phyloP scores from a whole-genome alignment of 2,113 vertebrate species.

The Podocnemis expansa region DNA sequence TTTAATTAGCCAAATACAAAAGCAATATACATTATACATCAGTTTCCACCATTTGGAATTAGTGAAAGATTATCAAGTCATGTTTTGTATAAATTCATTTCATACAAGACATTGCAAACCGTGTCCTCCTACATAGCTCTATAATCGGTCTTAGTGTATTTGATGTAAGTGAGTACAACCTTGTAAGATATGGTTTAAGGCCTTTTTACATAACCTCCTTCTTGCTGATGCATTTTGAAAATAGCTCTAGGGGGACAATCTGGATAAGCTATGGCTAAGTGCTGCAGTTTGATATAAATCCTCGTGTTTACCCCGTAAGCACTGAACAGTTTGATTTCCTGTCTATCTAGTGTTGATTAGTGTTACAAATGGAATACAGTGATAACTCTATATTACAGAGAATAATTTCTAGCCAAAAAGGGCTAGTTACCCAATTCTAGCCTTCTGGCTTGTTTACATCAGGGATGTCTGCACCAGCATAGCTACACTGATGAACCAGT shows the following conservation, averaged over 20 bases:
- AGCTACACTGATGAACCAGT: neutral
- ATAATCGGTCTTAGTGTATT: conserved; percentile 23
- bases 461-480: neutral
- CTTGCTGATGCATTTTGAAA: conserved; percentile 72
- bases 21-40: neutral
- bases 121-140: conserved; percentile 2
- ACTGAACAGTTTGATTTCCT: conserved; percentile 70
- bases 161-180: conserved; percentile 46
- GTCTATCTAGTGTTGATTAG: conserved; percentile 65
- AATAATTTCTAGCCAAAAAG: conserved; percentile 9
- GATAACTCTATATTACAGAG: conserved; percentile 40
- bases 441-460: neutral
- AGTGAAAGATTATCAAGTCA: neutral
- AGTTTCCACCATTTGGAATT: conserved; percentile 15
- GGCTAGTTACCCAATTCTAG: conserved; percentile 1
- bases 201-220: conserved; percentile 58
- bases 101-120: neutral
- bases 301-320: conserved; percentile 75
- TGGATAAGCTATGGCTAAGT: conserved; percentile 60
- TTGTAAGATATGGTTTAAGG: conserved; percentile 63
- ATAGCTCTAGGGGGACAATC: conserved; percentile 63
- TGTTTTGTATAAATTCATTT: conserved; percentile 34
- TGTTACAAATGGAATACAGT: conserved; percentile 46
- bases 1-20: conserved; percentile 48
- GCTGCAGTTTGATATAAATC: conserved; percentile 61